phyloP scores from a whole-genome alignment of 2,888 invertebrate species.

The Cheilosia impressa region DNA sequence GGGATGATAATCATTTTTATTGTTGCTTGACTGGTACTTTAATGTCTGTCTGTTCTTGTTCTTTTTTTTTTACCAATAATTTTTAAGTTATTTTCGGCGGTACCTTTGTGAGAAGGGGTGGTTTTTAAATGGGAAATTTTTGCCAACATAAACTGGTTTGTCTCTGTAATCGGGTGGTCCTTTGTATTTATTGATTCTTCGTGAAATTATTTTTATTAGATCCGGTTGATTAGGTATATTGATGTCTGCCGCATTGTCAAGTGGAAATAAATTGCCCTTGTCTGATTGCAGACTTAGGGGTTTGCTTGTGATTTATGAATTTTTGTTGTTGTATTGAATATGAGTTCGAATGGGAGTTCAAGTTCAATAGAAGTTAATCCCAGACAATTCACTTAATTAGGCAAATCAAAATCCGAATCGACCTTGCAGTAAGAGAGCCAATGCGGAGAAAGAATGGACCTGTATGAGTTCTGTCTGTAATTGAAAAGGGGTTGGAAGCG shows the following conservation, averaged over 20 bases:
- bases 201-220: slow-evolving; percentile 54
- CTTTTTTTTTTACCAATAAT: slow-evolving; percentile 13
- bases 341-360: no score
- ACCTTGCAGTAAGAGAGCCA: no score
- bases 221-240: slow-evolving; percentile 37
- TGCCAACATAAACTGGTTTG: slow-evolving; percentile 27
- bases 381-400: no score
- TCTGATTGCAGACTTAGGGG: slow-evolving; percentile 37
- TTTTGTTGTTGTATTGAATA: no score
- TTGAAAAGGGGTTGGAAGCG: no score
- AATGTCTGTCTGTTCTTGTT: slow-evolving; percentile 33
- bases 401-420: no score
- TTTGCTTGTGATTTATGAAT: not conserved
- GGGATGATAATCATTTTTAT: slow-evolving; percentile 64
- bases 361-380: no score
- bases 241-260: slow-evolving; percentile 21
- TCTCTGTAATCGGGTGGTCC: slow-evolving; percentile 15
- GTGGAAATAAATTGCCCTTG: slow-evolving; percentile 45
- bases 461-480: no score
- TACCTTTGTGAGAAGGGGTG: not conserved
- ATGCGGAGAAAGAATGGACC: no score
- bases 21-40: slow-evolving; percentile 32
- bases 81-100: not conserved
- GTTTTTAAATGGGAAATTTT: slow-evolving; percentile 2
- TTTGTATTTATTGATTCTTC: slow-evolving; percentile 57